These are phyloP conservation scores for Tapera naevia DNA, from an alignment of 2,797 vertebrate genomes.

Conservation along the genomic window DNA sequence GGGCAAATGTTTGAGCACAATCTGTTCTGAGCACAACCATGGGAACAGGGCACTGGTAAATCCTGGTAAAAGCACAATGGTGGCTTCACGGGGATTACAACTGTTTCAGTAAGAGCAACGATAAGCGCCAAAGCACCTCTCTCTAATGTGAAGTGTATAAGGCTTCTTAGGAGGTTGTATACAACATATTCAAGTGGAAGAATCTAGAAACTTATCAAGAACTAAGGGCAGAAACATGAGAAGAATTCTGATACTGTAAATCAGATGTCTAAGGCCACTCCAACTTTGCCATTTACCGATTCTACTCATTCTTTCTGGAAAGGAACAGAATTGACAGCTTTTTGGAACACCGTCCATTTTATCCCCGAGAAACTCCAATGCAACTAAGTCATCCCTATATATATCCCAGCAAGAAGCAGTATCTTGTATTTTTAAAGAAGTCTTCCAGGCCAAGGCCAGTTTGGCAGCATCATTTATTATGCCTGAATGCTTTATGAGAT, in stretches of 20 bases:
- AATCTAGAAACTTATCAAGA: not conserved
- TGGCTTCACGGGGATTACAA: not conserved
- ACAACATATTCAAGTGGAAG: not conserved
- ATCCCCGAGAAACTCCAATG: not conserved
- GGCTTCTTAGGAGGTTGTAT: not conserved
- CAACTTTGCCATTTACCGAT: not conserved
- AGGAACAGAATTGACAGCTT: not conserved
- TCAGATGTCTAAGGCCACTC: not conserved
- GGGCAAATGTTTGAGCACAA: not conserved
- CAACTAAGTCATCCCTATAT: not conserved
- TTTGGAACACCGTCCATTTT: not conserved
- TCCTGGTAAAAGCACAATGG: not conserved
- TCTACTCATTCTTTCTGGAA: not conserved
- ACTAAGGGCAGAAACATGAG: not conserved
- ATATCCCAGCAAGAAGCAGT: not conserved
- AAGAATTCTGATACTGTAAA: not conserved
- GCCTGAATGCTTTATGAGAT: not conserved
- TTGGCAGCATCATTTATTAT: constrained; percentile 18
- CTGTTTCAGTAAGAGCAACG: not conserved
- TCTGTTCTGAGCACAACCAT: not conserved
- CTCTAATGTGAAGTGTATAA: not conserved
- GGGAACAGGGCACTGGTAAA: not conserved
- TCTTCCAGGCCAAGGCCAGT: not conserved
- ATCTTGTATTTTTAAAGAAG: constrained; percentile 19
- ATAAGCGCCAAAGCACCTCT: not conserved